These are phyloP conservation scores for Acleris laterana DNA, from an alignment of 2,888 invertebrate genomes.

Conservation along the genomic window DNA sequence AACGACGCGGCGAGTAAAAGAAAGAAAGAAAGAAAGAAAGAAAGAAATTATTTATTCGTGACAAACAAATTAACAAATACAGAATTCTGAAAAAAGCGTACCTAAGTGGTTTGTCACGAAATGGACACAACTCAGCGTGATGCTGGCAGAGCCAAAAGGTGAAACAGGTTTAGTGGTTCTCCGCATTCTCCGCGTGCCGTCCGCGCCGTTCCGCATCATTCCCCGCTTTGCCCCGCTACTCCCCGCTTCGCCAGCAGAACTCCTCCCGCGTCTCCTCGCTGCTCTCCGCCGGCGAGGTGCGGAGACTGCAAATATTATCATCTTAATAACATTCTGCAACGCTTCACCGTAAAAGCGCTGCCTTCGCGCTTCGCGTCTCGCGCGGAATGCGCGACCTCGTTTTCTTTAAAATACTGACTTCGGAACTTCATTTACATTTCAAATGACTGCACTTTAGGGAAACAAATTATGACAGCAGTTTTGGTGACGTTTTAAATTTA, in stretches of 20 bases:
- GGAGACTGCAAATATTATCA: constrained; percentile 33
- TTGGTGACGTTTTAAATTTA: background rate
- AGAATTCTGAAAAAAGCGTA: too few relatives aligned
- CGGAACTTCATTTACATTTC: constrained; percentile 23
- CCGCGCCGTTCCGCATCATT: too few relatives aligned
- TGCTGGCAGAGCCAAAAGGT: too few relatives aligned
- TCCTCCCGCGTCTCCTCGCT: constrained; percentile 3
- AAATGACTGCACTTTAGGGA: constrained; percentile 6
- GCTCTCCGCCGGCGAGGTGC: constrained; percentile 3
- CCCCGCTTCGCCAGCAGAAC: background rate
- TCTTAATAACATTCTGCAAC: constrained; percentile 30
- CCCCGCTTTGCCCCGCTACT: too few relatives aligned
- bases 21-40: too few relatives aligned
- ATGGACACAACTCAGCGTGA: too few relatives aligned
- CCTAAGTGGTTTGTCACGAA: too few relatives aligned
- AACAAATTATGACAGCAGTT: constrained; percentile 11
- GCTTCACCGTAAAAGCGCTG: background rate
- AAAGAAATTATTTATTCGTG: too few relatives aligned
- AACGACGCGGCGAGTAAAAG: background rate
- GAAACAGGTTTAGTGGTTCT: background rate
- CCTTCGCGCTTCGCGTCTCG: constrained; percentile 4
- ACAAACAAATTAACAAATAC: too few relatives aligned
- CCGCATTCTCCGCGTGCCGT: constrained; percentile 5
- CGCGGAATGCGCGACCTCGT: constrained; percentile 20
- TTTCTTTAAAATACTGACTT: constrained; percentile 18